A percentile compares a stretch with the other conserved stretches of the same genome.
Evolutionary conservation across 92 coral and sea anemone genomes (phyloP).

Genomic region (Metridium senile): DNA sequence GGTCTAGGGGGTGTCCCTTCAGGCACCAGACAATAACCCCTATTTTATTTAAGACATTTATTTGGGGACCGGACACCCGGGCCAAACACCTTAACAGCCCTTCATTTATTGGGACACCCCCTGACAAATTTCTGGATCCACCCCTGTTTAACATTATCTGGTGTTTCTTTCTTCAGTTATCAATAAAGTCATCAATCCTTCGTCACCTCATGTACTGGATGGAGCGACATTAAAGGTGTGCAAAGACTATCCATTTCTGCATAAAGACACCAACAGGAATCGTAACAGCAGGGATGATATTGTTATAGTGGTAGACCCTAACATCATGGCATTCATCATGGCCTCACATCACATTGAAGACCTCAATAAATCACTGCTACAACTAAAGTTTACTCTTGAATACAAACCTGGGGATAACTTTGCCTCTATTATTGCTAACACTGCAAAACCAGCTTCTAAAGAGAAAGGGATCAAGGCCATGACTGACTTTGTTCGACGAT

Average conservation of each 20-base stretch:
- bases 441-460: background rate
- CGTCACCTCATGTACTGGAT: constrained; percentile 28
- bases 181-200: constrained; percentile 28
- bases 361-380: constrained; percentile 36
- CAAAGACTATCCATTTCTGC: constrained; percentile 43
- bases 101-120: too few species aligned
- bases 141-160: too few species aligned
- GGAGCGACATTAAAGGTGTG: constrained; percentile 36
- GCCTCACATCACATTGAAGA: constrained; percentile 24
- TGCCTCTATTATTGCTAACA: constrained; percentile 1
- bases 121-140: too few species aligned
- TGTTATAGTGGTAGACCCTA: constrained; percentile 56
- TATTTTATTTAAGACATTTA: too few species aligned
- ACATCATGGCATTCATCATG: constrained; percentile 65
- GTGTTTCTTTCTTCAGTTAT: constrained; percentile 12
- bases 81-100: too few species aligned
- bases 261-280: constrained; percentile 14
- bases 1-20: too few species aligned
- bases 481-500: constrained; percentile 13
- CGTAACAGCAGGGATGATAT: constrained; percentile 8
- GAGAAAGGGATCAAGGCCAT: constrained; percentile 15
- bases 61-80: too few species aligned
- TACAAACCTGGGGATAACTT: constrained; percentile 3
- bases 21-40: too few species aligned
- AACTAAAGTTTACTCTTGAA: background rate